Evolutionary conservation across 2,888 invertebrate species (phyloP).

Genomic region (Diadegma fenestrale): DNA sequence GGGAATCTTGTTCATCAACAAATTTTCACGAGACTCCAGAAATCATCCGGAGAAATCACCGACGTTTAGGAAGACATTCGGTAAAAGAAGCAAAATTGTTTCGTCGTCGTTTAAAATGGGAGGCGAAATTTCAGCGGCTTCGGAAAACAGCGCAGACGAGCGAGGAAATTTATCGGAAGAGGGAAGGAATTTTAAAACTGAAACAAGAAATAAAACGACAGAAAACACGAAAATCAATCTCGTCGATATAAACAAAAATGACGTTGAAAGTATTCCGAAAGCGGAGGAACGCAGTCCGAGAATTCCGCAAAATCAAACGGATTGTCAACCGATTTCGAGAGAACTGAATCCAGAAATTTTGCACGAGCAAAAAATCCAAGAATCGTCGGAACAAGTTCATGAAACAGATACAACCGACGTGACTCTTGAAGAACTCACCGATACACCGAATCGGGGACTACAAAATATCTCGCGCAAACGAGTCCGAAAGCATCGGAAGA

Average conservation of each 20-base stretch:
- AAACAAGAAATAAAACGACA: not conserved
- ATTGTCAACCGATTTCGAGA: conserved; percentile 55
- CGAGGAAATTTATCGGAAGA: not conserved
- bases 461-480: not conserved
- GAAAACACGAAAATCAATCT: not conserved
- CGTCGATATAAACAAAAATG: conserved; percentile 44
- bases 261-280: not conserved
- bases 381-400: not conserved
- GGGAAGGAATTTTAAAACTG: not conserved
- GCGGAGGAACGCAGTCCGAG: conserved; percentile 1
- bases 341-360: conserved; percentile 33
- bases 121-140: not conserved
- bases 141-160: not conserved
- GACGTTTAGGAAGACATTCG: not conserved
- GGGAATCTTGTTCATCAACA: not conserved
- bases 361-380: not conserved
- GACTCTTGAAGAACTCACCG: not conserved
- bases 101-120: not conserved
- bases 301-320: not conserved
- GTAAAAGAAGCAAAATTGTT: not conserved
- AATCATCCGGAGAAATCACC: not conserved
- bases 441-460: not conserved
- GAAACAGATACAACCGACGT: not conserved
- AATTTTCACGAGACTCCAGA: not conserved
- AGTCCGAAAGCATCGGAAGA: not conserved